These are phyloP conservation scores for Drosophila kikkawai DNA, from an alignment of 1,140 invertebrate genomes.

Conservation along the genomic window DNA sequence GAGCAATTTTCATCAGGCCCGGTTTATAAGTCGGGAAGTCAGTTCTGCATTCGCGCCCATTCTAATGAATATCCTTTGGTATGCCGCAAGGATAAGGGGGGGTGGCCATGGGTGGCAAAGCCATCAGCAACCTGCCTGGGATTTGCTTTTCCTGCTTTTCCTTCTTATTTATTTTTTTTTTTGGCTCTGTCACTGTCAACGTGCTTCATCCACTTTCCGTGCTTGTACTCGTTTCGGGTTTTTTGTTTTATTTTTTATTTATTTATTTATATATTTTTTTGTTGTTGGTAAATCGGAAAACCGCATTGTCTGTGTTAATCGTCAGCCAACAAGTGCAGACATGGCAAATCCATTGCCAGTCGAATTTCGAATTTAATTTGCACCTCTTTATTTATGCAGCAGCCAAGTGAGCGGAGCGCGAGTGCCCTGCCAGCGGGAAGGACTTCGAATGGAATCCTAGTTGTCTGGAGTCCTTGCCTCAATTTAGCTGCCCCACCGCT, in stretches of 20 bases:
- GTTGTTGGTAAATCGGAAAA: slow-evolving; percentile 16
- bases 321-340: slow-evolving; percentile 44
- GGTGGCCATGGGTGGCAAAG: background rate
- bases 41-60: slow-evolving; percentile 24
- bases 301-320: slow-evolving; percentile 43
- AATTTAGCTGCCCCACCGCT: slow-evolving; percentile 18
- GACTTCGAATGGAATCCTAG: slow-evolving; percentile 12
- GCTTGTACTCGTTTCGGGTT: background rate
- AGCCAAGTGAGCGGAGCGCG: slow-evolving; percentile 26
- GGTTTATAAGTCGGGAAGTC: slow-evolving; percentile 31
- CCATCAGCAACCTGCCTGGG: slow-evolving; percentile 19
- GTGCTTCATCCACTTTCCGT: slow-evolving; percentile 18
- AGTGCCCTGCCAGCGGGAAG: slow-evolving; percentile 6
- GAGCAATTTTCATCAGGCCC: slow-evolving; percentile 51
- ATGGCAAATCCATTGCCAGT: slow-evolving; percentile 50
- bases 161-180: slow-evolving; percentile 1
- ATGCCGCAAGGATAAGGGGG: slow-evolving; percentile 19
- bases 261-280: background rate
- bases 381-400: slow-evolving; percentile 74
- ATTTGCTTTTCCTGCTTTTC: slow-evolving; percentile 8
- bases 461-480: slow-evolving; percentile 10
- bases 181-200: slow-evolving; percentile 26
- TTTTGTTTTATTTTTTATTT: slow-evolving; percentile 6
- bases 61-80: slow-evolving; percentile 43
- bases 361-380: slow-evolving; percentile 74